These are phyloP conservation scores for Mormyrus lacerda DNA, from an alignment of 2,113 vertebrate genomes.

Conservation along the genomic window DNA sequence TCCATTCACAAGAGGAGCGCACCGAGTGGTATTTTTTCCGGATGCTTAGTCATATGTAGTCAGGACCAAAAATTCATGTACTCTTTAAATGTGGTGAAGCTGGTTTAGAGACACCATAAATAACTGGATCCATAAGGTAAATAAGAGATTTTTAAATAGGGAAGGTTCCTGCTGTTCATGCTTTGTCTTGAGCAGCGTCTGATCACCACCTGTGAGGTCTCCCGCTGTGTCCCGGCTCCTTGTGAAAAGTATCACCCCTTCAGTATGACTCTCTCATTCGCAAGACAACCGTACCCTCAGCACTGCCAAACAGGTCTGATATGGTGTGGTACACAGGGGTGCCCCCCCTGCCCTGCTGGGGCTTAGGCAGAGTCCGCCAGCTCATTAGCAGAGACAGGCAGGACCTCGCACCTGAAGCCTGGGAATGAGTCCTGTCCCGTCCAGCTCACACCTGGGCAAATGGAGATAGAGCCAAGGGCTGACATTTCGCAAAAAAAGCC, in stretches of 20 bases:
- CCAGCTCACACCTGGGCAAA: background rate
- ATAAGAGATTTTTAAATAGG: background rate
- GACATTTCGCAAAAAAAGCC: background rate
- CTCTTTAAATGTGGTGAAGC: background rate
- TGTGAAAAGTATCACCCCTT: background rate
- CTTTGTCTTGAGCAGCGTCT: background rate
- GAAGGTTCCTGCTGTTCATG: background rate
- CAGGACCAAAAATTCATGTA: background rate
- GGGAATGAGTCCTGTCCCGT: background rate
- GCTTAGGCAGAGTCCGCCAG: background rate
- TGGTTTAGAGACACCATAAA: background rate
- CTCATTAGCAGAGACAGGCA: background rate
- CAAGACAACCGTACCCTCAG: background rate
- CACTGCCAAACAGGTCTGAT: background rate
- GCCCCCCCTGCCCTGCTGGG: background rate
- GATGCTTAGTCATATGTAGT: background rate
- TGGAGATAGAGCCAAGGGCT: background rate
- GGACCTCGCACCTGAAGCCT: background rate
- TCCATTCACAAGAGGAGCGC: background rate
- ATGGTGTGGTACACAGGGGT: background rate
- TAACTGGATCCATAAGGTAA: background rate
- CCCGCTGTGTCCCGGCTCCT: background rate
- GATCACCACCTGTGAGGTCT: background rate
- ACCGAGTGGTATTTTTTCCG: background rate
- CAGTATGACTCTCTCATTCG: background rate